Evolutionary conservation across 2,888 invertebrate species (phyloP), one percentile per base, ranked within the genome.

Genomic region (Strigamia crassipes): DNA sequence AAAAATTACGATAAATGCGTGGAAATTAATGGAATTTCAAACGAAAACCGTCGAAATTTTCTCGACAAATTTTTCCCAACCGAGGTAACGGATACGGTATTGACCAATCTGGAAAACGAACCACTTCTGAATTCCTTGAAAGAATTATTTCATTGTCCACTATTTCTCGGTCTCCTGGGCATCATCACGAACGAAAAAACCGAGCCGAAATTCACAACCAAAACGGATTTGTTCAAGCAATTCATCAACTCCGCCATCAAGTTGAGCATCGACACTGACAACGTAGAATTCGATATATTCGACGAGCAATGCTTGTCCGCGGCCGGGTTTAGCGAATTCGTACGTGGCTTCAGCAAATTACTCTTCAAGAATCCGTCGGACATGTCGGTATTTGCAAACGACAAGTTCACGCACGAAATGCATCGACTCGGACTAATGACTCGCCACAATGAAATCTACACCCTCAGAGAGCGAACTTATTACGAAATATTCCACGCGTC

Each of bases 141-240:
- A 0, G 73, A 73, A 27, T 13, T 73, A 31, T 73, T 73, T 15
- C 8, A 73, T 0, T 73, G 73, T 12, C 73, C 73, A 13, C 12
- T 73, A 13, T 31, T 31, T 13, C 73, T 73, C 27, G 27, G 12
- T 23, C 73, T 73, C 4, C n/a, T 73, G 31, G 73, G 27, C 10
- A 6, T 73, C 73, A 31, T 31, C 4, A 13, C 12, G 5, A 31
- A 8, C 31, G 8, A 73, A 13, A 73, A 23, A 13, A 13, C 27
- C 31, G 31, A 73, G 27, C 15, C n/a, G 31, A 13, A 31, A 31
- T 31, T 31, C 13, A 31, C 8, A 27, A 73, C 12, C 31, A 73
- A 73, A 31, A 73, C 73, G 31, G 73, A 73, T 31, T 31, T 73
- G n/a, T 73, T 73, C 73, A 73, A 73, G 31, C 27, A 73, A 73